These are phyloP conservation scores for Apis cerana DNA, from an alignment of 1,140 invertebrate species.

Conservation along the genomic window DNA sequence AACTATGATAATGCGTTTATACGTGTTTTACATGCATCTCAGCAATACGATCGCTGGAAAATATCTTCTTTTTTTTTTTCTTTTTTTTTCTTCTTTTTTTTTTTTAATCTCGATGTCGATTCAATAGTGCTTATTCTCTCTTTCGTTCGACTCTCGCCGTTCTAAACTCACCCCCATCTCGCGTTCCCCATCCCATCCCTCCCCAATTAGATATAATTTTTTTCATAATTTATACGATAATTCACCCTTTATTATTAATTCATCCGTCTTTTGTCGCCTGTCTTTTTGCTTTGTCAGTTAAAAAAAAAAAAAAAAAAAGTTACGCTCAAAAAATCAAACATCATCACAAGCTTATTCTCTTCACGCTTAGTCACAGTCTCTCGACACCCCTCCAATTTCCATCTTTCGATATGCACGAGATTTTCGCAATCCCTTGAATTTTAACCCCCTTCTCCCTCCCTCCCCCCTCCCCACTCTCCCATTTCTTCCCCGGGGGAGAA, in stretches of 20 bases:
- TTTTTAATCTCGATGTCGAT: conserved; percentile 29
- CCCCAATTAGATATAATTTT: neutral
- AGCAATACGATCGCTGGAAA: conserved; percentile 22
- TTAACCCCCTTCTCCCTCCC: neutral
- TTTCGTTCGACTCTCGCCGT: too few relatives aligned
- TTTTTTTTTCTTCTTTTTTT: neutral
- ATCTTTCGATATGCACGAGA: neutral
- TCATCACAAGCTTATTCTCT: neutral
- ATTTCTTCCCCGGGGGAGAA: too few relatives aligned
- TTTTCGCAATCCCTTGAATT: neutral
- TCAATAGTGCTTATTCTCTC: conserved; percentile 4
- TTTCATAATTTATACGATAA: neutral
- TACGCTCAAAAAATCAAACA: neutral
- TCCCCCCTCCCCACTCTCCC: neutral
- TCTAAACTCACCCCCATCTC: neutral
- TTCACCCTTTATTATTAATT: neutral
- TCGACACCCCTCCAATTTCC: neutral
- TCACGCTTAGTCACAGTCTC: neutral
- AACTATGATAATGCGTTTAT: conserved; percentile 60
- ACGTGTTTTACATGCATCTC: conserved; percentile 47
- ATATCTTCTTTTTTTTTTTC: conserved; percentile 9
- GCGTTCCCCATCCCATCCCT: neutral
- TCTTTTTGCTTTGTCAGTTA: conserved; percentile 49
- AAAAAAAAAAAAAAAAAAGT: conserved; percentile 22
- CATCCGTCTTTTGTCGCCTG: conserved; percentile 8